Base-by-base conservation (phyloP, 2,113 vertebrate species). In the Coryphaenoides rupestris region DNA sequence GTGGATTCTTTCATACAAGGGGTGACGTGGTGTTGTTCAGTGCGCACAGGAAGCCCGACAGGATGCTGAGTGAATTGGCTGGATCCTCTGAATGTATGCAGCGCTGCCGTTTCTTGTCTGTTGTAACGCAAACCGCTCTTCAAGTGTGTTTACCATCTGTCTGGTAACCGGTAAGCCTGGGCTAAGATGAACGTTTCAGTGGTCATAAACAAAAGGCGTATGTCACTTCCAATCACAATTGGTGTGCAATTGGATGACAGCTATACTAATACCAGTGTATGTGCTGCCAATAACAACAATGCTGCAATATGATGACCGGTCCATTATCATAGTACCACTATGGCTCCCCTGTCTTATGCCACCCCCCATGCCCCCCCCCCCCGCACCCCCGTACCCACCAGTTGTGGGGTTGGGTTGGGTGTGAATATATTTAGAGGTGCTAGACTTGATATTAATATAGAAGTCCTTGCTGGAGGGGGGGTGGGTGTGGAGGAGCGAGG, bases 11-110 rank as follows among this genome's bases (percentile, higher is more conserved):
- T 79, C 72, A 61, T 79, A 62, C 14, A 78, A 40, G 72, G 72
- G 73, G 47, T 79, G 71, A 81, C 69, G 68, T 71, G 66, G 78
- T 81, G 76, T 81, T 80, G 77, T 84, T 80, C 69, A 59, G 72
- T 70, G 71, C 55, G 55, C 73, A 78, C 84, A 86, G 86, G 89
- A 89, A 88, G 75, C 75, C 81, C 84, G 87, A 89, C 85, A 90
- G 89, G 89, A 90, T 87, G 86, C 75, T 46, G 57, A 78, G 69
- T 72, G 74, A 86, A 80, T 77, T 62, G 67, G 71, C 79, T 15
- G 58, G 69, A 73, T 54, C 64, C 60, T 67, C 69, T 80, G 61
- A 71, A 63, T 80, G 66, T 72, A 65, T 40, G 33, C 33, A 10
- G 33, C 7, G 33, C 33, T 12, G 13, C 33, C 33, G 13, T 12